A percentile compares a stretch with the other conserved stretches of the same genome.
These are phyloP conservation scores for Platichthys stellatus DNA, from an alignment of 2,113 vertebrate genomes.

Conservation along the genomic window DNA sequence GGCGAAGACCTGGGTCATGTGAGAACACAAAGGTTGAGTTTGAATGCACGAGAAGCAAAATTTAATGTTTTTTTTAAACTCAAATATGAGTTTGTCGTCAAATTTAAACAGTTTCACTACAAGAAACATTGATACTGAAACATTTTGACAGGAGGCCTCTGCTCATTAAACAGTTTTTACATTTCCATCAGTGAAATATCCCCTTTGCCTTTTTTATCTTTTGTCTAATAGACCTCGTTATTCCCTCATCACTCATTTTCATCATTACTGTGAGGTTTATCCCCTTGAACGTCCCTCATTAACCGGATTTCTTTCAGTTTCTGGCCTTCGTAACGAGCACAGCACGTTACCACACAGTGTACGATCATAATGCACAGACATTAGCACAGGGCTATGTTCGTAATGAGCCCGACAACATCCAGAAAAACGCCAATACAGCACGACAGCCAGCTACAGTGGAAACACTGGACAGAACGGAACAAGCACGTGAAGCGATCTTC, in stretches of 20 bases:
- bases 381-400: conserved; percentile 30
- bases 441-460: conserved; percentile 31
- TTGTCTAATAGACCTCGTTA: not conserved
- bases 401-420: conserved; percentile 30
- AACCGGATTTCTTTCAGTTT: not conserved
- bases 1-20: conserved; percentile 30
- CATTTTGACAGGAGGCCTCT: conserved; percentile 12
- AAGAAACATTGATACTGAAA: conserved; percentile 35
- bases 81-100: conserved; percentile 9
- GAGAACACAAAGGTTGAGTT: conserved; percentile 8
- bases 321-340: conserved; percentile 24
- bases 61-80: not conserved
- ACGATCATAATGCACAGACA: conserved; percentile 32
- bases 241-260: too few relatives aligned
- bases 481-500: conserved; percentile 11
- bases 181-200: not conserved
- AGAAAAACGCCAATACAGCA: conserved; percentile 18
- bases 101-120: conserved; percentile 32
- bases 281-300: not conserved
- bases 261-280: too few relatives aligned
- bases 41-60: conserved; percentile 31
- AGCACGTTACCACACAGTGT: conserved; percentile 7
- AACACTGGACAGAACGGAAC: conserved; percentile 42
- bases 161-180: conserved; percentile 10
- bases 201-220: not conserved